phyloP scores from a whole-genome alignment of 2,797 vertebrate species.

The Selene dorsalis region DNA sequence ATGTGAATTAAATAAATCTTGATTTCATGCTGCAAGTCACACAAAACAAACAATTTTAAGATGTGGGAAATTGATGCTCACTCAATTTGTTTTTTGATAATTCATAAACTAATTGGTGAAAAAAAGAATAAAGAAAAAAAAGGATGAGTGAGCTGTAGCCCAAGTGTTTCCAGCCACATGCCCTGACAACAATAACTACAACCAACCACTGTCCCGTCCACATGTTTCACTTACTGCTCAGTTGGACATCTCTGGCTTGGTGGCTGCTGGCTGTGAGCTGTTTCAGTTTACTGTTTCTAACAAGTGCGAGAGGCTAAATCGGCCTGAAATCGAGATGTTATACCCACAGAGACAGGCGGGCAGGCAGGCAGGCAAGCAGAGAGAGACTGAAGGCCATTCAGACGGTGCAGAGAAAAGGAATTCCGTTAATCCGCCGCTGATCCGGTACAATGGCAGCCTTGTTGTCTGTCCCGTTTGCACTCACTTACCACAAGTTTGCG shows the following conservation, averaged over 20 bases:
- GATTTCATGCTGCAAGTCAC: neutral
- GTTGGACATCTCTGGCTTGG: constrained; percentile 18
- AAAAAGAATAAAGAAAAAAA: neutral
- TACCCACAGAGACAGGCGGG: constrained; percentile 33
- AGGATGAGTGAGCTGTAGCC: neutral
- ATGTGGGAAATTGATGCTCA: neutral
- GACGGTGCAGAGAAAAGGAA: constrained; percentile 83
- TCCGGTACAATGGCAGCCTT: constrained; percentile 88
- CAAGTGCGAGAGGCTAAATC: constrained; percentile 46
- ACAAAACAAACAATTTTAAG: neutral
- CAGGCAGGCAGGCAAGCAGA: constrained; percentile 23
- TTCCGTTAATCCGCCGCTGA: constrained; percentile 88
- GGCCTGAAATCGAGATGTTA: constrained; percentile 56
- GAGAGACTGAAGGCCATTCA: constrained; percentile 80
- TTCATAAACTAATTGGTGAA: neutral
- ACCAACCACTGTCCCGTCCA: constrained; percentile 48
- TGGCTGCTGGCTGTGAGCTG: constrained; percentile 7
- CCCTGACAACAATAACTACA: constrained; percentile 31
- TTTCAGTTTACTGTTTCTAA: constrained; percentile 26
- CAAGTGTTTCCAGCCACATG: constrained; percentile 2
- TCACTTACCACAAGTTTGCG: constrained; percentile 79
- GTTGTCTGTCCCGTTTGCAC: constrained; percentile 85
- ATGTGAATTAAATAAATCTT: neutral
- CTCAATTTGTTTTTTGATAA: neutral
- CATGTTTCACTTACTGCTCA: constrained; percentile 57